Evolutionary conservation across 2,113 vertebrate genomes (phyloP).

Genomic region (Ochotona curzoniae): DNA sequence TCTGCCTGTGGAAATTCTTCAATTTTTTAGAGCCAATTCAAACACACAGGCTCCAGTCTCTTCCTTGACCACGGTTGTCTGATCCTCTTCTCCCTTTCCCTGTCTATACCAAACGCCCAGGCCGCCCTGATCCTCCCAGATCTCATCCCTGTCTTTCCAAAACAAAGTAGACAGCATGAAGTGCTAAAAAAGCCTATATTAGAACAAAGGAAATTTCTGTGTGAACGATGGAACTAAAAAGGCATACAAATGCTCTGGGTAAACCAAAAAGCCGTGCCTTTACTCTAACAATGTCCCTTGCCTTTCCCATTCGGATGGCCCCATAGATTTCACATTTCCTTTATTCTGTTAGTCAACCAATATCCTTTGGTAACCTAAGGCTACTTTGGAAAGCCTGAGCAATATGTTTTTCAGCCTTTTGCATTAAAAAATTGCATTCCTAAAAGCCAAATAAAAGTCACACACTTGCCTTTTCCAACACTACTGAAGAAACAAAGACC

Average conservation of each 20-base stretch:
- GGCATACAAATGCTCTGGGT: background rate
- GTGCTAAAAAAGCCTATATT: background rate
- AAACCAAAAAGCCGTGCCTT: background rate
- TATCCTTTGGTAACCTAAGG: background rate
- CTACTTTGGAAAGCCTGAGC: background rate
- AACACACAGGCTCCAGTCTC: background rate
- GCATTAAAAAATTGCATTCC: background rate
- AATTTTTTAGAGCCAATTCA: background rate
- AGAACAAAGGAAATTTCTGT: background rate
- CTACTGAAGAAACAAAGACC: background rate
- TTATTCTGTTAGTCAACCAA: background rate
- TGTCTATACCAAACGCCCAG: background rate
- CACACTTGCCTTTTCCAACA: background rate
- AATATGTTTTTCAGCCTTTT: background rate
- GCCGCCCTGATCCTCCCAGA: background rate
- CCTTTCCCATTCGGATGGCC: too few species aligned
- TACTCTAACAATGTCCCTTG: too few species aligned
- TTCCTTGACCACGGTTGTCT: too few species aligned
- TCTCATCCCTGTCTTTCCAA: background rate
- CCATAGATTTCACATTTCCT: background rate
- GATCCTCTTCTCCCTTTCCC: background rate
- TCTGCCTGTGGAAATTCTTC: background rate
- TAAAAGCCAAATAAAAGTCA: background rate
- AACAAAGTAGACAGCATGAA: background rate
- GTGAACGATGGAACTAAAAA: background rate